phyloP scores from a whole-genome alignment of 2,797 vertebrate species.

The Apogon hyalosoma region DNA sequence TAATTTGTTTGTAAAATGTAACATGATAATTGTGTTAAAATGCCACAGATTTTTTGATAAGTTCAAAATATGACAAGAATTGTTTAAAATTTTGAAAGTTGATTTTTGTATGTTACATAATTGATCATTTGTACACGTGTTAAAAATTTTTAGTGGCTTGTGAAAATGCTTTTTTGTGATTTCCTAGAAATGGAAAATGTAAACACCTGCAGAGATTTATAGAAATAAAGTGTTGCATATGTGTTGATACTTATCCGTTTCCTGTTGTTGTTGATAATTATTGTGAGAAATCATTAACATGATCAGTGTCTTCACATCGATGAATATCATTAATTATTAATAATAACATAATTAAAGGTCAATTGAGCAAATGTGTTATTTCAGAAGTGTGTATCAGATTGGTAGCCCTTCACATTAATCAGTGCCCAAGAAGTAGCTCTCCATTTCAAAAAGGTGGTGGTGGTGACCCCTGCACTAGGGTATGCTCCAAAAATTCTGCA shows the following conservation, averaged over 20 bases:
- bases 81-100: not conserved
- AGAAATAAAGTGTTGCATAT: too few relatives aligned
- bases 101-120: not conserved
- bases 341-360: too few relatives aligned
- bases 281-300: not conserved
- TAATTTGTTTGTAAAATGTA: too few relatives aligned
- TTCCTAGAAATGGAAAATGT: too few relatives aligned
- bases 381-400: not conserved
- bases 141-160: not conserved
- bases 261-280: not conserved
- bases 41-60: too few relatives aligned
- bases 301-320: not conserved
- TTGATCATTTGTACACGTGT: not conserved
- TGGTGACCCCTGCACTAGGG: not conserved
- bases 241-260: too few relatives aligned
- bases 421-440: conserved; percentile 9
- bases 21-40: too few relatives aligned
- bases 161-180: too few relatives aligned
- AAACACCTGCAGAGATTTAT: too few relatives aligned
- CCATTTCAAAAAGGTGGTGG: conserved; percentile 19
- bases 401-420: conserved; percentile 4
- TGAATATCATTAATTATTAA: too few relatives aligned
- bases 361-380: not conserved
- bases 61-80: too few relatives aligned
- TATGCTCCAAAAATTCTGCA: too few relatives aligned